Percentiles rank a stretch among this genome's conserved stretches.
These are phyloP conservation scores for Ischnura elegans DNA, from an alignment of 2,888 invertebrate species.

Conservation along the genomic window DNA sequence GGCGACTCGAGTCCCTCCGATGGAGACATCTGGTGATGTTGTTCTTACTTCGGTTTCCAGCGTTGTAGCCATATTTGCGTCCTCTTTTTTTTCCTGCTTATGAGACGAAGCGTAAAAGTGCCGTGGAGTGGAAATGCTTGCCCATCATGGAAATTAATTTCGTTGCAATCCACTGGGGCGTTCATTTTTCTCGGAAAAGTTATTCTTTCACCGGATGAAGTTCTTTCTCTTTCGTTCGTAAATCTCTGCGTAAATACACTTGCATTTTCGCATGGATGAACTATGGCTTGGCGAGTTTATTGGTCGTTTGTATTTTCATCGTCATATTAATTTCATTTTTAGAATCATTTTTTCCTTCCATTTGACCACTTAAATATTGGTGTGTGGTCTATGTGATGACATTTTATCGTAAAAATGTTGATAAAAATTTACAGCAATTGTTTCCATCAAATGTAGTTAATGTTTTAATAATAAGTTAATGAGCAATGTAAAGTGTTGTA, in stretches of 20 bases:
- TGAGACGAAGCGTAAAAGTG: conserved; percentile 22
- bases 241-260: neutral
- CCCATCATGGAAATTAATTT: conserved; percentile 25
- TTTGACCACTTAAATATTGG: too few relatives aligned
- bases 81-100: neutral
- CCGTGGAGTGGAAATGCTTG: conserved; percentile 5
- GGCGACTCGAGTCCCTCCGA: neutral
- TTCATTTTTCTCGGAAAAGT: conserved; percentile 2
- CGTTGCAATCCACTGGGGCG: conserved; percentile 5
- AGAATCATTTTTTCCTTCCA: too few relatives aligned
- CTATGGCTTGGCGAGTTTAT: too few relatives aligned
- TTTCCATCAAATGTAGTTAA: too few relatives aligned
- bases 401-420: too few relatives aligned
- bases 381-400: too few relatives aligned
- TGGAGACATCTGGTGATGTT: neutral
- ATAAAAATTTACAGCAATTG: too few relatives aligned
- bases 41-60: neutral
- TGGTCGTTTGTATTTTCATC: too few relatives aligned
- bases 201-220: neutral
- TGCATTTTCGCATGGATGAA: neutral
- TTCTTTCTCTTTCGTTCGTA: neutral
- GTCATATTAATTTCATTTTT: too few relatives aligned
- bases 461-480: too few relatives aligned
- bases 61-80: neutral
- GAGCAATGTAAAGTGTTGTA: too few relatives aligned